Conservation (phyloP, 2,888 invertebrate genomes). For the Petrophora chlorosata region DNA sequence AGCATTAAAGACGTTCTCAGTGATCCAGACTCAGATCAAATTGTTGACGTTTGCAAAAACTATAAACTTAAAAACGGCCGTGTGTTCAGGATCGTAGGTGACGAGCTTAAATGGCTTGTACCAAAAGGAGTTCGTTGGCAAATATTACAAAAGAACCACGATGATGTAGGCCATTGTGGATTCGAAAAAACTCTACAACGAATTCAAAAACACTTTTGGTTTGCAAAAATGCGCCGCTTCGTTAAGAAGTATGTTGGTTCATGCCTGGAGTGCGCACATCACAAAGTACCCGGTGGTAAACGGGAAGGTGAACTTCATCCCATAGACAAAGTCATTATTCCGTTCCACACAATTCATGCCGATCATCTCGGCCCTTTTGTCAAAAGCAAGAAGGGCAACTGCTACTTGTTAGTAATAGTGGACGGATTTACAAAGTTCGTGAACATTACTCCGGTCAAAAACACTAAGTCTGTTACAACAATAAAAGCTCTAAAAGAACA, state of each 20-base stretch:
- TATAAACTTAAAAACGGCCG: constrained; percentile 31
- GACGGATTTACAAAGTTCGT: neutral
- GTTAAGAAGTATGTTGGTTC: neutral
- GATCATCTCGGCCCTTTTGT: neutral
- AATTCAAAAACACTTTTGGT: neutral
- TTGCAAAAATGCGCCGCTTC: neutral
- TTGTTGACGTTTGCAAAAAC: constrained; percentile 15
- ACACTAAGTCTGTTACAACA: too few relatives aligned
- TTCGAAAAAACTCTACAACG: neutral
- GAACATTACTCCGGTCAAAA: neutral
- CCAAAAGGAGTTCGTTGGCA: neutral
- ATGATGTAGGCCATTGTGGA: neutral
- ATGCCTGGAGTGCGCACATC: neutral
- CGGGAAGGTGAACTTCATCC: neutral
- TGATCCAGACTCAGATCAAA: neutral
- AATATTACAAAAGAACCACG: neutral
- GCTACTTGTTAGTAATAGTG: neutral
- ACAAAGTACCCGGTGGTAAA: neutral
- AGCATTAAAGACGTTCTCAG: constrained; percentile 4
- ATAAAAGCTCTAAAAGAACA: neutral
- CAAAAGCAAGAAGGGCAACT: neutral
- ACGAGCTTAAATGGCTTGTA: constrained; percentile 6
- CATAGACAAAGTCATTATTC: neutral
- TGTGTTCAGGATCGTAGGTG: constrained; percentile 8
- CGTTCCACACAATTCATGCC: neutral